A percentile compares a stretch with the other conserved stretches of the same genome.
These are phyloP conservation scores for Clitarchus hookeri DNA, from an alignment of 2,888 invertebrate species.

Conservation along the genomic window DNA sequence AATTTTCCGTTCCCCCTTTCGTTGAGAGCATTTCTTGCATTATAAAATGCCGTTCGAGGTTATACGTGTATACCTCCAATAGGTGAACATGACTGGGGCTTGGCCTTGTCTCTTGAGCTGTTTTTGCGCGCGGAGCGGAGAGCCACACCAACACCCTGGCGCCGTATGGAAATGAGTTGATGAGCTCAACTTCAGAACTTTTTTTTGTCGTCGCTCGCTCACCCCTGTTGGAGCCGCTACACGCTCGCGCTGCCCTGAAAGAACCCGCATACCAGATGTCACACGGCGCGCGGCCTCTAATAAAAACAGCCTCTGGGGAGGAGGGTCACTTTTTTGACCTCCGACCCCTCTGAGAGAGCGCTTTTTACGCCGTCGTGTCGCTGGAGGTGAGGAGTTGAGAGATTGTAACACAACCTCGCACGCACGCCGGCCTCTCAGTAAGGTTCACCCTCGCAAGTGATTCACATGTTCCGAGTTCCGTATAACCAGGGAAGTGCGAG, in stretches of 20 bases:
- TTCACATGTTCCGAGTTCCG: not conserved
- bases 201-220: not conserved
- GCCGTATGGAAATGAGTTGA: constrained; percentile 14
- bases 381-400: not conserved
- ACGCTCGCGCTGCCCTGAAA: not conserved
- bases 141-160: not conserved
- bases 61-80: too few species aligned
- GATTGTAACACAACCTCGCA: not conserved
- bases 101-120: not conserved
- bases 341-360: not conserved
- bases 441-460: not conserved
- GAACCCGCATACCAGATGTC: not conserved
- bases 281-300: not conserved
- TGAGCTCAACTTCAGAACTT: not conserved
- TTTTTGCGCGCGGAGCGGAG: not conserved
- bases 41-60: too few species aligned
- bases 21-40: too few species aligned
- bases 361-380: not conserved
- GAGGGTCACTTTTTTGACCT: not conserved
- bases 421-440: not conserved
- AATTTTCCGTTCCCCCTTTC: too few species aligned
- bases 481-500: too few species aligned
- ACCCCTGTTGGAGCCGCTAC: not conserved
- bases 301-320: not conserved
- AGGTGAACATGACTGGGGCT: too few species aligned